phyloP scores from a whole-genome alignment of 2,113 vertebrate genomes.

The Orthonyx spaldingii region DNA sequence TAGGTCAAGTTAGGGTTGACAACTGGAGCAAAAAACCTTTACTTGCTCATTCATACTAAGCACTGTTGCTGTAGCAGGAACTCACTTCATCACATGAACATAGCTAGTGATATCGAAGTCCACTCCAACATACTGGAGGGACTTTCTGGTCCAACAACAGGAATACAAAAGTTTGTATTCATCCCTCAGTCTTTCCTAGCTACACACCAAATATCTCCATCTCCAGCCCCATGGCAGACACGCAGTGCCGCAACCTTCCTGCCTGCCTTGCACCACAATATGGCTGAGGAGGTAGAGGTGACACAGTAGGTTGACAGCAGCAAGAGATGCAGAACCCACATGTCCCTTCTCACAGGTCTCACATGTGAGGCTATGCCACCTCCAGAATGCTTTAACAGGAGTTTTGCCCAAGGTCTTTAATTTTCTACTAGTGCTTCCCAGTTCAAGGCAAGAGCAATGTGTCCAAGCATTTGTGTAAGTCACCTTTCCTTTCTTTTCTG shows the following conservation, averaged over 20 bases:
- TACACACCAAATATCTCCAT: background rate
- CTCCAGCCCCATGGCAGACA: fast-evolving
- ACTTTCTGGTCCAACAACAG: background rate
- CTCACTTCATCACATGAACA: background rate
- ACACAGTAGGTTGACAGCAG: background rate
- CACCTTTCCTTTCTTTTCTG: background rate
- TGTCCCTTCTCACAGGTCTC: background rate
- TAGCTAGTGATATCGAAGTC: background rate
- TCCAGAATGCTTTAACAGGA: background rate
- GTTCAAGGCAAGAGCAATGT: background rate
- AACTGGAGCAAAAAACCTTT: background rate
- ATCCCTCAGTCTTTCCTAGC: background rate
- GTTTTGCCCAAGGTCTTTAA: background rate
- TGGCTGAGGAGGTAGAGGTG: background rate
- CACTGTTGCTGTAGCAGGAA: background rate
- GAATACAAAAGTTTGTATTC: background rate
- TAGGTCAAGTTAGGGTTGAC: background rate
- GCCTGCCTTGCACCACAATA: background rate
- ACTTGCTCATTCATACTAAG: background rate
- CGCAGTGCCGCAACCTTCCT: background rate
- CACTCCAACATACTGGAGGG: background rate
- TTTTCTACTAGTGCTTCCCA: background rate
- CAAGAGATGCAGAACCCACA: fast-evolving
- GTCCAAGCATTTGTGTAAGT: background rate
- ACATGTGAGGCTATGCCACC: background rate